These are phyloP conservation scores for Thalassoma bifasciatum DNA, from an alignment of 2,113 vertebrate genomes.

Conservation along the genomic window DNA sequence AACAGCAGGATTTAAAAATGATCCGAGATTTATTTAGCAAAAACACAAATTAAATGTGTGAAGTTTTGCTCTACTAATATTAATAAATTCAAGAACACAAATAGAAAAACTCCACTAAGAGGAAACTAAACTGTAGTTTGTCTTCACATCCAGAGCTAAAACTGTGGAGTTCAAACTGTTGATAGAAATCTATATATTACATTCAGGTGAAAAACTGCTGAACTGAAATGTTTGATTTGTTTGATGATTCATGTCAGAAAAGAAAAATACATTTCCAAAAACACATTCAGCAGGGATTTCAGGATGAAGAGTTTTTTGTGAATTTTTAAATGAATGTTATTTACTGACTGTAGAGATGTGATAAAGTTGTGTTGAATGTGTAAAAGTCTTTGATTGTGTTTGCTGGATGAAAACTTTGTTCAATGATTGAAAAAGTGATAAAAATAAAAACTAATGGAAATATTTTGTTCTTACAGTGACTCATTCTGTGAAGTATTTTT, in stretches of 20 bases:
- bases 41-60: too few relatives aligned
- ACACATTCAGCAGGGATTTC: not conserved
- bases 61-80: too few relatives aligned
- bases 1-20: too few relatives aligned
- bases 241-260: not conserved
- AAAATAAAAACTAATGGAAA: not conserved
- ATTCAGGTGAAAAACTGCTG: not conserved
- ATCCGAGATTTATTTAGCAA: too few relatives aligned
- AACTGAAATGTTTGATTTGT: not conserved
- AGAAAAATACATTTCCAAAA: not conserved
- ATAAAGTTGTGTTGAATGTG: not conserved
- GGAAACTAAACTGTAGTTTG: not conserved
- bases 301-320: not conserved
- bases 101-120: not conserved
- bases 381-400: not conserved
- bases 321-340: not conserved
- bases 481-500: conserved; percentile 56
- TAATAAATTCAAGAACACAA: too few relatives aligned
- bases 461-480: not conserved
- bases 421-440: not conserved
- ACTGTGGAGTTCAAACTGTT: not conserved
- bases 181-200: not conserved
- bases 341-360: not conserved
- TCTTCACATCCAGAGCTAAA: not conserved
- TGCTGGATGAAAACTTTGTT: not conserved